Evolutionary conservation across 2,113 vertebrate genomes (phyloP), one percentile per base, ranked within the genome.

Genomic region (Tragulus kanchil): DNA sequence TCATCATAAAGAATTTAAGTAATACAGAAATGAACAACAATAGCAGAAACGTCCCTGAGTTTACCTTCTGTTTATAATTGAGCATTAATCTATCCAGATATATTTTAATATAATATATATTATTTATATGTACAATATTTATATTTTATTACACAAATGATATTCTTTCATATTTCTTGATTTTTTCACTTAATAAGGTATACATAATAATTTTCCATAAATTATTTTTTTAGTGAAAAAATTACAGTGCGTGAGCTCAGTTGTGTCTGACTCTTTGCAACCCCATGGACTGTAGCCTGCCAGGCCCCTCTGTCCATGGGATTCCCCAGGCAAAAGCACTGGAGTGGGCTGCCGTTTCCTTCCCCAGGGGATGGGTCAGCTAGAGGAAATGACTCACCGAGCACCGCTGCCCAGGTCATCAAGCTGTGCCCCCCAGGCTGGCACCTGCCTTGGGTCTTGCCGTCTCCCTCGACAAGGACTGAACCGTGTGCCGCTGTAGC

Each of bases 351-450:
- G 69, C 45, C 21, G 45, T 45, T 73, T 73, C 67, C 17, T 69
- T 69, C 17, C 36, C 17, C 67, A 69, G 67, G 17, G 17, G 52
- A 8, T 3, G 1, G 42, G 1, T 14, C 36, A 12, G 42, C 62
- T 6, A 11, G 9, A 16, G 9, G 15, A 54, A 75, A 11, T 0
- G 8, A 7, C 8, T 67, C 4, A 3, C 8, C 10, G 6, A 15
- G 4, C 67, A 10, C 31, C 56, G 65, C 50, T 8, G 52, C n/a
- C 64, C 1, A 0, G n/a, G 15, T n/a, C 75, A n/a, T 26, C 23
- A n/a, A 14, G 19, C 7, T 45, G 6, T 73, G 36, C 42, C 0
- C 69, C 0, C 0, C 42, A 45, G 45, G 31, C 25, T 45, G 69
- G 69, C 42, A 36, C 69, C 45, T 45, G 21, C 69, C 3, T 0